Evolutionary conservation across 1,140 invertebrate species (phyloP), one percentile per base, ranked within the genome.

Genomic region (Pseudoatta argentina): DNA sequence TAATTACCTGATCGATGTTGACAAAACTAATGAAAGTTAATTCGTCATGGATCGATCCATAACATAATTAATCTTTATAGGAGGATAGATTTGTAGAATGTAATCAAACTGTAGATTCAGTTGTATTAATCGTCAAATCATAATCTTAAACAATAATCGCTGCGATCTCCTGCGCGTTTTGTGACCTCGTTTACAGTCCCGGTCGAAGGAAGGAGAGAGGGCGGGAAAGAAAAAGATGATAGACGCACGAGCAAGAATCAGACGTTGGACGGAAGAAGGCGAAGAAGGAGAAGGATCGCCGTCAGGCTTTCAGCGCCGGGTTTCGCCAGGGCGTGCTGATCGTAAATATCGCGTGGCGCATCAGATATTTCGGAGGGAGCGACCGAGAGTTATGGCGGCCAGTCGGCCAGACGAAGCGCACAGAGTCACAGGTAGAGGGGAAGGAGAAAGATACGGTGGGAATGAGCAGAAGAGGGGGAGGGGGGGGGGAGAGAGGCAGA

Each of bases 331-430:
- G 88, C 91, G 88, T 88, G 90, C 86, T 83, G 88, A 91, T 92
- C 91, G 91, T 92, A 91, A 92, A 92, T 92, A 90, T 90, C 90
- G 88, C 89, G 83, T 87, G 86, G 91, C 87, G 89, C 89, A 91
- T 92, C 91, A 90, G 91, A 92, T 92, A 89, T 92, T 91, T 92
- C 85, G 85, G 86, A 89, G 89, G 91, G 78, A 91, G 86, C 77
- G 85, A 91, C 81, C 77, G 89, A 89, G 91, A 92, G 86, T 92
- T 92, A 92, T 91, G 91, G 88, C 89, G 86, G 85, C 91, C 85
- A 82, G 90, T 90, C 88, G 76, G 63, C 78, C 89, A 88, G 89
- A 91, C 87, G 89, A 69, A 61, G 81, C 82, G 57, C 88, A 87
- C 85, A 89, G 88, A 90, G 75, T 76, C 77, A 57, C 73, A 87